phyloP scores from a whole-genome alignment of 2,797 vertebrate species.

The Pipistrellus nathusii region DNA sequence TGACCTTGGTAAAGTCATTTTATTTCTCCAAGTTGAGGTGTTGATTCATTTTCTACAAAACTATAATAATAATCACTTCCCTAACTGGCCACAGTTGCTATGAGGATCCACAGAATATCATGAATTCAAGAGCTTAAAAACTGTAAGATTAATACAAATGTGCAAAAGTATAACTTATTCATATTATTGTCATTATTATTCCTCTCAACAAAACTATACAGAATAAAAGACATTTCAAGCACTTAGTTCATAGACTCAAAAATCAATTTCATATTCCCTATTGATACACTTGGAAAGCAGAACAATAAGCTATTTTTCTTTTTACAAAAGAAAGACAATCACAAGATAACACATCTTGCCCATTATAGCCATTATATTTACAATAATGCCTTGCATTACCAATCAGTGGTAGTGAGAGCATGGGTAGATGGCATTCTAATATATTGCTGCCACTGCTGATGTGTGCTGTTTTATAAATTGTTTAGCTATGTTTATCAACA shows the following conservation, averaged over 20 bases:
- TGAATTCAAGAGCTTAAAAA: background rate
- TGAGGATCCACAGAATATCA: background rate
- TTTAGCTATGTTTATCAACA: background rate
- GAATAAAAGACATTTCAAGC: background rate
- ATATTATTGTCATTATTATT: background rate
- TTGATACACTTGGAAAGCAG: background rate
- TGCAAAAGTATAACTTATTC: background rate
- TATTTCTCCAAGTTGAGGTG: background rate
- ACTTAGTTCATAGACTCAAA: background rate
- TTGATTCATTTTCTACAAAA: background rate
- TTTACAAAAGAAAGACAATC: background rate
- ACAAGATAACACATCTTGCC: background rate
- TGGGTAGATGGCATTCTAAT: background rate
- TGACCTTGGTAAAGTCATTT: slow-evolving; percentile 34
- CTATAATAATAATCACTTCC: background rate
- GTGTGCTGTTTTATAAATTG: background rate
- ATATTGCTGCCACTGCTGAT: background rate
- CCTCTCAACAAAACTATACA: background rate
- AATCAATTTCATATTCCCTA: background rate
- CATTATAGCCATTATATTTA: background rate
- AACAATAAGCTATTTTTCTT: background rate
- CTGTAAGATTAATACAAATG: background rate
- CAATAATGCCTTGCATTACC: background rate
- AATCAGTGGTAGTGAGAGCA: background rate
- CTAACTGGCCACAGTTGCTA: background rate